Conservation (phyloP, 2,797 vertebrate species). For the Squalus acanthias region DNA sequence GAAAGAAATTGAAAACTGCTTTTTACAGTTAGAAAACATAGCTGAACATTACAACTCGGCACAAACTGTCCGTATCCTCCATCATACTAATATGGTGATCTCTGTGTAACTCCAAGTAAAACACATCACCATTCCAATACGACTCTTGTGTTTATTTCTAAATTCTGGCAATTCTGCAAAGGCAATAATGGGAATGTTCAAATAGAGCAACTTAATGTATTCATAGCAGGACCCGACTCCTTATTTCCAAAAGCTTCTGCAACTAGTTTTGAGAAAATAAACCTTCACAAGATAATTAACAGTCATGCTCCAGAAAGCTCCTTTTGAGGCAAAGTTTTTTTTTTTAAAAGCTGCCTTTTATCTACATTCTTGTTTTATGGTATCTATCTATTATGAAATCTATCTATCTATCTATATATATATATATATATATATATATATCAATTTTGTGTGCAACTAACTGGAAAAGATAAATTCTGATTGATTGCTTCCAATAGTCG, state of each 20-base stretch:
- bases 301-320: neutral
- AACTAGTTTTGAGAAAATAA: neutral
- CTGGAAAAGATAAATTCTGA: neutral
- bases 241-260: neutral
- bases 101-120: neutral
- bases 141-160: neutral
- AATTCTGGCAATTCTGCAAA: constrained; percentile 16
- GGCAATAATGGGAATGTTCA: neutral
- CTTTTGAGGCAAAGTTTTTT: neutral
- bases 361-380: too few relatives aligned
- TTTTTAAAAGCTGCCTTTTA: neutral
- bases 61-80: neutral
- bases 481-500: neutral
- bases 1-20: neutral
- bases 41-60: neutral
- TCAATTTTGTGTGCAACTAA: neutral
- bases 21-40: neutral
- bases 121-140: neutral
- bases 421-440: too few relatives aligned
- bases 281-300: neutral
- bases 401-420: too few relatives aligned
- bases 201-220: neutral
- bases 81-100: neutral
- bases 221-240: neutral
- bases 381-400: too few relatives aligned